Conservation (phyloP, 1,140 invertebrate genomes). For the Octopus bimaculoides region DNA sequence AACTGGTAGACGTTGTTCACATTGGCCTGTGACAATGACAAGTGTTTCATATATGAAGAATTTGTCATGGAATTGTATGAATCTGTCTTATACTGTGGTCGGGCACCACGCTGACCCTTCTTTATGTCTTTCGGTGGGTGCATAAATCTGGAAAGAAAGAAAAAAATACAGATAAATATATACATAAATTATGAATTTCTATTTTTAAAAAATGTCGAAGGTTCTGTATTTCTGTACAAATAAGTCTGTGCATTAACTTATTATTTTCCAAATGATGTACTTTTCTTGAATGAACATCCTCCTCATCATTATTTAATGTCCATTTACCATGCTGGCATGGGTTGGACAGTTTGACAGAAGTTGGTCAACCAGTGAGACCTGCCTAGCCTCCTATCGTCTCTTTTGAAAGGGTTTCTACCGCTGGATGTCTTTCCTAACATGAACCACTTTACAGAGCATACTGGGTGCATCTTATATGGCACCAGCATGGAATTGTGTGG, state of each 20-base stretch:
- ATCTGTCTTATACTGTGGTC: conserved; percentile 37
- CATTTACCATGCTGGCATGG: not conserved
- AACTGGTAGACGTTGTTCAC: not conserved
- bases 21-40: not conserved
- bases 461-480: no score
- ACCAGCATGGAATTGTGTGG: no score
- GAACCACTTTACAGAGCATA: no score
- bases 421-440: no score
- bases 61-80: not conserved
- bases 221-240: not conserved
- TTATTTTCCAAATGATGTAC: not conserved
- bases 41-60: not conserved
- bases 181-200: no score
- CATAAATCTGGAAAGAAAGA: conserved; percentile 37
- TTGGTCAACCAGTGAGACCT: no score
- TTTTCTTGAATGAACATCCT: not conserved
- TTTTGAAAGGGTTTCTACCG: no score
- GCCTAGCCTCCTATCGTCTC: no score
- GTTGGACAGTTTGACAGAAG: no score
- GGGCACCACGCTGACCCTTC: conserved; percentile 49
- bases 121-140: conserved; percentile 47
- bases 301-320: not conserved
- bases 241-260: not conserved
- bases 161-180: not conserved
- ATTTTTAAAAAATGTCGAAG: not conserved